Conservation (phyloP, 2,888 invertebrate species). For the Cryptus armator region DNA sequence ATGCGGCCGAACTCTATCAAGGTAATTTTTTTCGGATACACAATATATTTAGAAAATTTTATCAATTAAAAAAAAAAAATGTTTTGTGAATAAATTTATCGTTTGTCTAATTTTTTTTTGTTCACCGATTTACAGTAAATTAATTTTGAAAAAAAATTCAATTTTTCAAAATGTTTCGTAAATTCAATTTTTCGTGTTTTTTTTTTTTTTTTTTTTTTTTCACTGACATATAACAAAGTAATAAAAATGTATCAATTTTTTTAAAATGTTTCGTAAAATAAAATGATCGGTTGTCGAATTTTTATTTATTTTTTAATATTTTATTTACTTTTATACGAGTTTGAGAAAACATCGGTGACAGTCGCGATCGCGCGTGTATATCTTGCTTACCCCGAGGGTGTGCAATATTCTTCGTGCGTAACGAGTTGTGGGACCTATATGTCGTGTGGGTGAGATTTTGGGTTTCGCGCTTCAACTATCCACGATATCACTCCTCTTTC, state of each 20-base stretch:
- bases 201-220: too few species aligned
- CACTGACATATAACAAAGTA: too few species aligned
- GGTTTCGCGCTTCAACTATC: background rate
- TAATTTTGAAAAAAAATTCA: too few species aligned
- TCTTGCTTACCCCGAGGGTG: background rate
- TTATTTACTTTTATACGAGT: conserved; percentile 8
- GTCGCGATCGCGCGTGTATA: background rate
- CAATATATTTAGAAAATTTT: background rate
- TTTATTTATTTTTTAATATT: background rate
- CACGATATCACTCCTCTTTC: background rate
- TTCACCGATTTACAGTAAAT: background rate
- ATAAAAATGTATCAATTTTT: too few species aligned
- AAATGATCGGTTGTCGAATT: background rate
- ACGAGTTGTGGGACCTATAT: conserved; percentile 5
- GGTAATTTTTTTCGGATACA: background rate
- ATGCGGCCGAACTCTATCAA: conserved; percentile 12
- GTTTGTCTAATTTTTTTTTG: background rate
- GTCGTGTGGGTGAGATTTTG: conserved; percentile 21
- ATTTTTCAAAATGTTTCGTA: background rate
- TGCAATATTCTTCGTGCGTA: conserved; percentile 13
- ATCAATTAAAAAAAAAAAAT: background rate
- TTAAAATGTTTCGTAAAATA: background rate
- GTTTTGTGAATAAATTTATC: background rate
- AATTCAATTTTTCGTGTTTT: background rate
- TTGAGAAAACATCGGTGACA: background rate